These are phyloP conservation scores for Carettochelys insculpta DNA, from an alignment of 2,113 vertebrate species.

Conservation along the genomic window DNA sequence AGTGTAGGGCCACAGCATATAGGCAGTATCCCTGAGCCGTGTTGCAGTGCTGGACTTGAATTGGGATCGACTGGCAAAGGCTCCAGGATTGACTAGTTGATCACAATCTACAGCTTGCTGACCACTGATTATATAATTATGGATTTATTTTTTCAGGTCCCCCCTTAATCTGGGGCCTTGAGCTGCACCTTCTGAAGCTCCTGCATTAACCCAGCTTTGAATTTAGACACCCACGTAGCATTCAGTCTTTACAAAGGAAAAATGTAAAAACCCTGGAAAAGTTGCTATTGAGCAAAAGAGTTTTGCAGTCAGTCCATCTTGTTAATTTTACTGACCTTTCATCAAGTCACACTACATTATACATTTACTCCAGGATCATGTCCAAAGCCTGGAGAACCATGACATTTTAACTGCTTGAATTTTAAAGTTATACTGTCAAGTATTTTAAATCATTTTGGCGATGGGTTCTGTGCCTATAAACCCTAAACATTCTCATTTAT, in stretches of 20 bases:
- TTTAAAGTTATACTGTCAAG: slow-evolving; percentile 60
- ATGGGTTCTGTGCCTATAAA: slow-evolving; percentile 48
- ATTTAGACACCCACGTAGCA: not conserved
- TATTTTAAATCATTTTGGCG: slow-evolving; percentile 60
- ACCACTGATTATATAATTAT: no score
- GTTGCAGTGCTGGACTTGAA: no score
- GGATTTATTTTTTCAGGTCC: no score
- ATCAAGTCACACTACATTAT: not conserved
- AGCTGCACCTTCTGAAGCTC: no score
- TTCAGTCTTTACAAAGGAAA: not conserved
- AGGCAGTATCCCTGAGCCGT: no score
- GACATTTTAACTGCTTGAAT: slow-evolving; percentile 58
- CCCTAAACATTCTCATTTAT: slow-evolving; percentile 49
- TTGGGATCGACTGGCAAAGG: no score
- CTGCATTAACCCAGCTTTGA: no score
- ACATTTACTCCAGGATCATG: not conserved
- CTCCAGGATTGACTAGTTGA: no score
- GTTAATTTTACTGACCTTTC: slow-evolving; percentile 18
- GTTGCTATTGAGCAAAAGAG: not conserved
- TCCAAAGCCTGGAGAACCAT: slow-evolving; percentile 40
- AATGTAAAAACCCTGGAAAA: not conserved
- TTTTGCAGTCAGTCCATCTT: not conserved
- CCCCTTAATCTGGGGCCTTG: no score
- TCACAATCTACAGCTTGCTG: no score
- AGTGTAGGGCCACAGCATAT: no score